phyloP scores from a whole-genome alignment of 2,113 vertebrate genomes.

The Hemichromis elongatus region DNA sequence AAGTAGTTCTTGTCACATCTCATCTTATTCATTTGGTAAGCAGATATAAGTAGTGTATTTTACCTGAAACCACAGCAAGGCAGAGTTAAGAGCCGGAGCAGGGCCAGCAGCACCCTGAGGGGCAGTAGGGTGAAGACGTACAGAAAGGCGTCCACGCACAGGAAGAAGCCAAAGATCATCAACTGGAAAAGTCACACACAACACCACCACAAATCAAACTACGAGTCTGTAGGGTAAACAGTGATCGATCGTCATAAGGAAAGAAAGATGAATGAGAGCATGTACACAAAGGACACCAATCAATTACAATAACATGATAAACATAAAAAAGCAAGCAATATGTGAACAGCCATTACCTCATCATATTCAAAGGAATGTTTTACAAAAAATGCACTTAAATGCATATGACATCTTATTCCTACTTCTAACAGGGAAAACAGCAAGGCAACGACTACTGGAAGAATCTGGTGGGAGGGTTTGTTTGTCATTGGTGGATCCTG shows the following conservation, averaged over 20 bases:
- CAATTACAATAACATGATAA: not conserved
- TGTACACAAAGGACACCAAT: not conserved
- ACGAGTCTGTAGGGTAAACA: not conserved
- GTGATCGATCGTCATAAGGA: not conserved
- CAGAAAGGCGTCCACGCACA: slow-evolving; percentile 96
- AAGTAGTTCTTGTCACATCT: not conserved
- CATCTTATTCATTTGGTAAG: not conserved
- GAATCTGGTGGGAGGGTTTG: not conserved
- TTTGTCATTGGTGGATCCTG: slow-evolving; percentile 10
- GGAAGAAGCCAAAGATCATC: slow-evolving; percentile 95
- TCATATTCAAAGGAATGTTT: not conserved
- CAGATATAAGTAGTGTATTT: not conserved
- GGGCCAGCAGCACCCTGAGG: slow-evolving; percentile 86
- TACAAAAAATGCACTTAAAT: not conserved
- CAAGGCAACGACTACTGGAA: not conserved
- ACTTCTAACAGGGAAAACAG: not conserved
- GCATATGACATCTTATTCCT: not conserved
- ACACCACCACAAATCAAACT: not conserved
- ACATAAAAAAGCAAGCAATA: not conserved
- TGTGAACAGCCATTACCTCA: not conserved
- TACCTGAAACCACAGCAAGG: slow-evolving; percentile 93
- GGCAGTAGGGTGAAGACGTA: slow-evolving; percentile 97
- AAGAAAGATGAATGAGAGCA: not conserved
- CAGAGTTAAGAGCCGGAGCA: slow-evolving; percentile 86
- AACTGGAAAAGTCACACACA: slow-evolving; percentile 73